Conservation (phyloP, 2,797 vertebrate genomes). For the Hippopotamyrus pictus region DNA sequence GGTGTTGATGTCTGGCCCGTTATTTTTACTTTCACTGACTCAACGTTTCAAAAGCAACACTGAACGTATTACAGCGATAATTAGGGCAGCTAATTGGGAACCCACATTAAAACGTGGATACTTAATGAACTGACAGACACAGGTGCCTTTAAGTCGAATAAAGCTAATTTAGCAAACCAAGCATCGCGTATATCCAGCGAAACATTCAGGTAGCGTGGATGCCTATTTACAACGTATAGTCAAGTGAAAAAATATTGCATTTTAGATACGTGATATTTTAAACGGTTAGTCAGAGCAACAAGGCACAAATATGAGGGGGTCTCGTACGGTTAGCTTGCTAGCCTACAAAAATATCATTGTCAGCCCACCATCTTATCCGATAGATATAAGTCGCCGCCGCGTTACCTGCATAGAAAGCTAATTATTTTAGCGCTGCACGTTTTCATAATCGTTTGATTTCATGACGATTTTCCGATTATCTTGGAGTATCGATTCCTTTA, state of each 20-base stretch:
- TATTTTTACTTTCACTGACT: background rate
- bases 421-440: background rate
- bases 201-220: background rate
- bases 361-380: conserved; percentile 15
- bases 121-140: background rate
- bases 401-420: background rate
- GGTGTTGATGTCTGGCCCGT: conserved; percentile 6
- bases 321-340: background rate
- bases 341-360: background rate
- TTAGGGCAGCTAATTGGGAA: background rate
- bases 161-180: background rate
- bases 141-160: background rate
- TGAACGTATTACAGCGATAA: background rate
- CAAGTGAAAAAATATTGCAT: background rate
- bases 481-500: background rate
- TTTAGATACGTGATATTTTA: background rate
- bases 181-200: background rate
- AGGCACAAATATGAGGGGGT: background rate
- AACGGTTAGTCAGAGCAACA: background rate
- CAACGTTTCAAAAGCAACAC: background rate
- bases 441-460: background rate
- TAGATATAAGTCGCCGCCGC: background rate
- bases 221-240: background rate
- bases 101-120: background rate
- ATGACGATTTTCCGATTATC: background rate